Evolutionary conservation across 2,888 invertebrate genomes (phyloP).

Genomic region (Biston betularia): DNA sequence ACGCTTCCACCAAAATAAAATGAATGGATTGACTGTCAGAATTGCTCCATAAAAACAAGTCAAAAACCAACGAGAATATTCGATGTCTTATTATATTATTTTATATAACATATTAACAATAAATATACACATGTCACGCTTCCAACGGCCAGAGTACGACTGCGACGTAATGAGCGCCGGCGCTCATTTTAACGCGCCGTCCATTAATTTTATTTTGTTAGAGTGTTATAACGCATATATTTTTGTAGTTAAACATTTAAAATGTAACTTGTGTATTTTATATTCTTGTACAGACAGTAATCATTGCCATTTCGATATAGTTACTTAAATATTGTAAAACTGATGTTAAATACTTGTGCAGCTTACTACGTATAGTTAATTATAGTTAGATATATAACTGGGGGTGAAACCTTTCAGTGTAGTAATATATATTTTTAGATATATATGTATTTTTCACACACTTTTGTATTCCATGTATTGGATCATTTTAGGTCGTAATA

Average conservation of each 20-base stretch:
- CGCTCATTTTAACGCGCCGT: too few species aligned
- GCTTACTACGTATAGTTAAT: slow-evolving; percentile 50
- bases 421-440: slow-evolving; percentile 10
- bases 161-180: too few species aligned
- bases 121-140: too few species aligned
- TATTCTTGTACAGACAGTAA: slow-evolving; percentile 50
- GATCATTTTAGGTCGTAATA: too few species aligned
- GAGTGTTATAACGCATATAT: slow-evolving; percentile 6
- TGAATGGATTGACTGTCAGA: too few species aligned
- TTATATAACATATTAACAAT: too few species aligned
- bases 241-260: slow-evolving; percentile 35
- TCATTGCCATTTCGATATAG: slow-evolving; percentile 76
- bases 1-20: too few species aligned
- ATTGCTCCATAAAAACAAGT: too few species aligned
- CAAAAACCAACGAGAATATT: too few species aligned
- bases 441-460: slow-evolving; percentile 5
- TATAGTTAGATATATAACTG: slow-evolving; percentile 38
- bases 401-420: slow-evolving; percentile 65
- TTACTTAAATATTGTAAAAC: slow-evolving; percentile 58
- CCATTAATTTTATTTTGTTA: too few species aligned
- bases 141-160: too few species aligned
- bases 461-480: background rate
- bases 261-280: slow-evolving; percentile 13
- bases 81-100: too few species aligned
- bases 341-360: slow-evolving; percentile 54